A percentile compares a stretch with the other conserved stretches of the same genome.
These are phyloP conservation scores for Aegithalos caudatus DNA, from an alignment of 2,113 vertebrate genomes.

Conservation along the genomic window DNA sequence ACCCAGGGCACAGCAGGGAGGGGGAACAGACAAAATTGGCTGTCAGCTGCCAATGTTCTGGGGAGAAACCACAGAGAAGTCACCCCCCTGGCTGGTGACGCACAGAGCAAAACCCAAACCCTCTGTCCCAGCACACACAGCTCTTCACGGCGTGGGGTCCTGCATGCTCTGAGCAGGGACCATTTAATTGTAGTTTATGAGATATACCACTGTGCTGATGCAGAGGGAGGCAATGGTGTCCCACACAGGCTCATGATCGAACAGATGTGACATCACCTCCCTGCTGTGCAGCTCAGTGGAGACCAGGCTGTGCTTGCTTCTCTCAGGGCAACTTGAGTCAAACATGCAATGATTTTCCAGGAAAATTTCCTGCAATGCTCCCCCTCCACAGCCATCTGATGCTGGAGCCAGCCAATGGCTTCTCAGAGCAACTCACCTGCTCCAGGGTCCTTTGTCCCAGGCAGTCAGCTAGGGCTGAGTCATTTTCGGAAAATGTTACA, in stretches of 20 bases:
- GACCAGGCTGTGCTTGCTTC: not conserved
- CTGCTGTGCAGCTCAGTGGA: not conserved
- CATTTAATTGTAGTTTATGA: not conserved
- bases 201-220: not conserved
- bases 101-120: not conserved
- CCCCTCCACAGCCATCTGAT: not conserved
- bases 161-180: not conserved
- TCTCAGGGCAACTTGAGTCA: not conserved
- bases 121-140: not conserved
- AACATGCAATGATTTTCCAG: not conserved
- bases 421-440: not conserved
- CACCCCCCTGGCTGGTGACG: not conserved
- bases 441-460: not conserved
- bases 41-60: not conserved
- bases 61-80: not conserved
- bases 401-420: not conserved
- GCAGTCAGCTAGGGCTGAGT: not conserved
- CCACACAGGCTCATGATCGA: not conserved
- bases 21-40: not conserved
- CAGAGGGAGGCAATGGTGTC: not conserved
- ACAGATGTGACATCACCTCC: not conserved
- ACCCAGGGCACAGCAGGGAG: not conserved
- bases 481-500: not conserved
- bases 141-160: fast-evolving
- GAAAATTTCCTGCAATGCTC: not conserved